These are phyloP conservation scores for Mycetomoellerius zeteki DNA, from an alignment of 1,140 invertebrate species.

Conservation along the genomic window DNA sequence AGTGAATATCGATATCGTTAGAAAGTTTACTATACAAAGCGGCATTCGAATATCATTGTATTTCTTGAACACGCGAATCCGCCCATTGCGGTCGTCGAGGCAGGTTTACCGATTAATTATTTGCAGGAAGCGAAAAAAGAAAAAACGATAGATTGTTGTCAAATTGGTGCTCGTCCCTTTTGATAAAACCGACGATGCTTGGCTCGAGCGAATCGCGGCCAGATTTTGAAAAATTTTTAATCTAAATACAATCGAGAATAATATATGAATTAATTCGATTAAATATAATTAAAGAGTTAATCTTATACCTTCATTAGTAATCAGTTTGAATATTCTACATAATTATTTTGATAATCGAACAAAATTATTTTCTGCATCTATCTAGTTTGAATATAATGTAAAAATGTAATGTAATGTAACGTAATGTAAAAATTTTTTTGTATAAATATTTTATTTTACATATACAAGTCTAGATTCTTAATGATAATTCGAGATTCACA, in stretches of 20 bases:
- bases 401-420: too few species aligned
- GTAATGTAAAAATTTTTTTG: neutral
- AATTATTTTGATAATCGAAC: too few species aligned
- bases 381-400: too few species aligned
- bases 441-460: neutral
- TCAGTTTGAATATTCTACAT: too few species aligned
- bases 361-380: too few species aligned
- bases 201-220: constrained; percentile 23
- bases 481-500: neutral
- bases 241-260: neutral
- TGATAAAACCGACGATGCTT: neutral
- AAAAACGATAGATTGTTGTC: neutral
- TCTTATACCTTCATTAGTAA: neutral
- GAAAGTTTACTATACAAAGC: neutral
- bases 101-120: constrained; percentile 47
- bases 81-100: constrained; percentile 61
- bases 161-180: constrained; percentile 8
- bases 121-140: neutral
- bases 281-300: neutral
- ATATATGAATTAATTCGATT: constrained; percentile 22
- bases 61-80: constrained; percentile 40
- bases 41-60: neutral
- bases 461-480: neutral
- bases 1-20: constrained; percentile 34
- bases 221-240: neutral